Base-by-base conservation (phyloP, 2,888 invertebrate genomes). In the Chrysomela aeneicollis region DNA sequence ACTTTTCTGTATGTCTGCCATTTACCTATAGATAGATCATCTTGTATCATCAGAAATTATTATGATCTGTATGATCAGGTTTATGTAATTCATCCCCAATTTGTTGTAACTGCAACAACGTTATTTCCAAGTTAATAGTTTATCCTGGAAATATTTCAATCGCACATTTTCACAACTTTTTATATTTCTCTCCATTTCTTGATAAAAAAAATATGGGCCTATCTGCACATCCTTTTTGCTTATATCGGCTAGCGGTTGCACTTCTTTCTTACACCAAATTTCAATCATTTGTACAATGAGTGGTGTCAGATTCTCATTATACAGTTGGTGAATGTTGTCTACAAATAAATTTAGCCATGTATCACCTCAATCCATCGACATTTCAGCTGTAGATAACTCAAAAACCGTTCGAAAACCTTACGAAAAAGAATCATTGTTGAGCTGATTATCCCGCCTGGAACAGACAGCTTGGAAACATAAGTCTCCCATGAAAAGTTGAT, bases 331-430 rank as follows among this genome's bases (percentile, higher is more conserved):
- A 55, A 62, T 57, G 17, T 42, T 50, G 30, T 57, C 62, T 62
- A 62, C 57, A 62, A 62, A 61, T 26, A 62, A 62, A 52, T 58
- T 50, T 84, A 83, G 66, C 84, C 85, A 79, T 83, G 86, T 79
- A 55, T 35, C 17, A 55, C 37, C 22, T 19, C 19, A 15, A 55
- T 55, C 15, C 42, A 55, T 15, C 17, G 21, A 17, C 12, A 18
- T 8, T 55, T 22, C 55, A 42, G 10, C 12, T 5, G 21, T 15
- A 54, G 32, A 54, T 21, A 37, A 32, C 19, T 42, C 3, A 26
- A n/a, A n/a, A n/a, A n/a, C n/a, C n/a, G n/a, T 35, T 35, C 17
- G 42, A 17, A 37, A n/a, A 19, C 1, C 3, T 19, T n/a, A 54
- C 18, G 30, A 26, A 17, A 32, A n/a, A 52, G 26, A 51, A 49